Conservation (phyloP, 2,888 invertebrate genomes). For the Drosophila pegasa region DNA sequence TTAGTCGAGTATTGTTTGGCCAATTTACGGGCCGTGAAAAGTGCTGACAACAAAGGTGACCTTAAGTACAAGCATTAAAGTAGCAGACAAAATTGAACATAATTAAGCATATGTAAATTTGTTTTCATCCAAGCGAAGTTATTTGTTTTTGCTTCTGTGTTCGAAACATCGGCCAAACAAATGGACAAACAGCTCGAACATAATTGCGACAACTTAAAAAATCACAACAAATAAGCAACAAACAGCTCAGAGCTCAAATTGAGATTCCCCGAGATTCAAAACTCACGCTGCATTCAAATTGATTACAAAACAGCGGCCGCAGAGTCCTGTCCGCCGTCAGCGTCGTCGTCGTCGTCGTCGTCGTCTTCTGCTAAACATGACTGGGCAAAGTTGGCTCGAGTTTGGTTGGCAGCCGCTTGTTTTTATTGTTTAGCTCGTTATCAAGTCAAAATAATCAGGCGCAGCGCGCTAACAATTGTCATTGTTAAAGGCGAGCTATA, state of each 20-base stretch:
- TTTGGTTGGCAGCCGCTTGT: constrained; percentile 59
- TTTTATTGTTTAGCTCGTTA: constrained; percentile 84
- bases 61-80: constrained; percentile 50
- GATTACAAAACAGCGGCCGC: constrained; percentile 60
- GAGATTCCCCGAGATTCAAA: constrained; percentile 48
- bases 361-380: constrained; percentile 77
- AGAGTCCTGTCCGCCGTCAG: constrained; percentile 57
- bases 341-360: constrained; percentile 19
- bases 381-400: constrained; percentile 60
- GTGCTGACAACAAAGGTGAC: constrained; percentile 26
- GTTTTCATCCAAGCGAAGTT: not conserved
- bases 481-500: constrained; percentile 76
- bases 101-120: constrained; percentile 59
- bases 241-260: constrained; percentile 27
- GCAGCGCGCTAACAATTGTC: constrained; percentile 80
- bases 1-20: constrained; percentile 68
- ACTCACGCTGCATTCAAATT: constrained; percentile 72
- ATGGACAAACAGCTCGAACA: constrained; percentile 44
- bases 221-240: constrained; percentile 75
- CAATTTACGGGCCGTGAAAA: constrained; percentile 60
- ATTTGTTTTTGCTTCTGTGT: constrained; percentile 23
- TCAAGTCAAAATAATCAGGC: constrained; percentile 85
- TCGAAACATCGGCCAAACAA: constrained; percentile 36
- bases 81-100: constrained; percentile 48
- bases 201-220: constrained; percentile 78